Conservation (phyloP, 2,888 invertebrate species). For the Sphecodes monilicornis region DNA sequence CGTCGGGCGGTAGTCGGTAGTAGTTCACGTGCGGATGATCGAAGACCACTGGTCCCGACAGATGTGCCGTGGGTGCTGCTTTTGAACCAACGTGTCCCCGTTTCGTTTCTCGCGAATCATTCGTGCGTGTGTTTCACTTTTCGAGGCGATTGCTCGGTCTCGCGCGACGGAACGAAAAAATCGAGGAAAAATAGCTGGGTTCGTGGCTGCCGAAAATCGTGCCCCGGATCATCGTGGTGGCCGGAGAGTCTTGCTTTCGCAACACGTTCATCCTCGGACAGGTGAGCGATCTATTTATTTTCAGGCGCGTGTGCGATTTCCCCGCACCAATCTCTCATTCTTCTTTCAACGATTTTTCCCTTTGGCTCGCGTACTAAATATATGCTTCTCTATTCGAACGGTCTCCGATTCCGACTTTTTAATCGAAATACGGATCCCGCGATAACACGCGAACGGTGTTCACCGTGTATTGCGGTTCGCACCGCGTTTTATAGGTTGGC, state of each 20-base stretch:
- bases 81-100: conserved; percentile 3
- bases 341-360: not conserved
- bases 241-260: conserved; percentile 25
- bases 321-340: no score
- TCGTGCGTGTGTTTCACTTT: not conserved
- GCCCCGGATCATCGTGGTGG: conserved; percentile 48
- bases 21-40: conserved; percentile 50
- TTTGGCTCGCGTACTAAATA: not conserved
- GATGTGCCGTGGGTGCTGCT: conserved; percentile 38
- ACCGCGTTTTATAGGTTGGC: conserved; percentile 55
- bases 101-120: not conserved
- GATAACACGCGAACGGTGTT: not conserved
- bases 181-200: conserved; percentile 15
- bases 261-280: conserved; percentile 47
- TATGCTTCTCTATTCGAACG: not conserved
- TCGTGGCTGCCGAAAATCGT: conserved; percentile 30
- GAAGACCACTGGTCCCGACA: conserved; percentile 25
- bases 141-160: not conserved
- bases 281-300: conserved; percentile 45
- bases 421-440: not conserved
- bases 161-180: not conserved
- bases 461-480: conserved; percentile 14
- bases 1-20: conserved; percentile 27
- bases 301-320: not conserved
- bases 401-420: not conserved